Evolutionary conservation across 2,888 invertebrate species (phyloP).

Genomic region (Beris morrisii): DNA sequence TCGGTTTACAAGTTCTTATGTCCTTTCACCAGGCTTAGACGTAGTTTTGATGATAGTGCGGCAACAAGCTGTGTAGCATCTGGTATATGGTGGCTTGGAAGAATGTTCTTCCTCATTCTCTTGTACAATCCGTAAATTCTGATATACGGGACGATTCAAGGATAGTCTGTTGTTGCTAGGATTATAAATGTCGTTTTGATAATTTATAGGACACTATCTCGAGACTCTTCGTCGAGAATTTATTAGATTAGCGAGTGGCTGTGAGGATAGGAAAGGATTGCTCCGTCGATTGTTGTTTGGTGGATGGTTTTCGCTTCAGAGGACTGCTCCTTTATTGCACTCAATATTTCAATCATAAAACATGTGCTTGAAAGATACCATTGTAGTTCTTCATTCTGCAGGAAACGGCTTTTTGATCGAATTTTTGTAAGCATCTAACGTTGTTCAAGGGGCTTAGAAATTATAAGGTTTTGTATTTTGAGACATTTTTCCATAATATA

Average conservation of each 20-base stretch:
- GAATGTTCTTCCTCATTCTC: slow-evolving; percentile 2
- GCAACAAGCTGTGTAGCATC: slow-evolving; percentile 33
- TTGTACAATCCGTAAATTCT: slow-evolving; percentile 14
- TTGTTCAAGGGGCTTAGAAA: no score
- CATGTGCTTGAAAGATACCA: no score
- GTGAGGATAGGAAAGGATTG: slow-evolving; percentile 2
- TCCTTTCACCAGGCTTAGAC: slow-evolving; percentile 27
- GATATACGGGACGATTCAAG: slow-evolving; percentile 21
- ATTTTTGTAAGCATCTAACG: no score
- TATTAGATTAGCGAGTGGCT: slow-evolving; percentile 10
- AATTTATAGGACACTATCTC: slow-evolving; percentile 35
- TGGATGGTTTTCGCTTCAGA: no score
- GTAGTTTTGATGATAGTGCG: neutral
- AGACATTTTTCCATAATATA: no score
- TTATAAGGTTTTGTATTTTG: no score
- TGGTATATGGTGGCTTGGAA: slow-evolving; percentile 25
- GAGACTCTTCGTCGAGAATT: slow-evolving; percentile 15
- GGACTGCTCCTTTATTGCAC: no score
- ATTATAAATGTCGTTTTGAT: slow-evolving; percentile 39
- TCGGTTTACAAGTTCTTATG: slow-evolving; percentile 38
- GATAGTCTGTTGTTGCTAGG: slow-evolving; percentile 37
- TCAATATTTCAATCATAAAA: no score
- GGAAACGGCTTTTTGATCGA: no score
- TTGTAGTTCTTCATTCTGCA: no score
- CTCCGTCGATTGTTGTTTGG: neutral